phyloP scores from a whole-genome alignment of 2,113 vertebrate species.

The Strix aluco region DNA sequence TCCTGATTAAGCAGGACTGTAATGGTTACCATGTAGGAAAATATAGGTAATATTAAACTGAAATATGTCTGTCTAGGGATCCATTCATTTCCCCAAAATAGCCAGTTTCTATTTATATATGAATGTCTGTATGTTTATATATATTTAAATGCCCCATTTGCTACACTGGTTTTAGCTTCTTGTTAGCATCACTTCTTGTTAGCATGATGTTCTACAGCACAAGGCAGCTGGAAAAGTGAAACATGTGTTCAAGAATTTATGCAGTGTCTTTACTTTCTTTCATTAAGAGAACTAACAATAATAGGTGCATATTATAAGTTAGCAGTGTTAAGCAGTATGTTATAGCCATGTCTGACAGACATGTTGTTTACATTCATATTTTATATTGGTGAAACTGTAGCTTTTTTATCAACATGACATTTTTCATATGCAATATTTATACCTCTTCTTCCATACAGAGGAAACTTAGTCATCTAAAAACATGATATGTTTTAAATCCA shows the following conservation, averaged over 20 bases:
- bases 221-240: constrained; percentile 75
- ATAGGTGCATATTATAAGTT: constrained; percentile 70
- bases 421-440: constrained; percentile 72
- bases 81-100: constrained; percentile 72
- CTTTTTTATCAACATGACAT: constrained; percentile 68
- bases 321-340: constrained; percentile 72
- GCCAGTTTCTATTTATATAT: constrained; percentile 75
- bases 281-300: constrained; percentile 77
- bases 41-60: constrained; percentile 72
- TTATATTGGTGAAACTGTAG: constrained; percentile 64
- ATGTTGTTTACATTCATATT: constrained; percentile 74
- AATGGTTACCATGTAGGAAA: constrained; percentile 72
- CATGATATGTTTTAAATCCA: constrained; percentile 66
- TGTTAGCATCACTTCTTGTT: constrained; percentile 83
- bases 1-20: constrained; percentile 53
- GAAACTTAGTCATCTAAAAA: constrained; percentile 62
- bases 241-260: constrained; percentile 81
- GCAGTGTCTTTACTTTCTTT: constrained; percentile 80
- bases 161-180: constrained; percentile 80
- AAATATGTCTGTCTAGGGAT: constrained; percentile 77
- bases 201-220: constrained; percentile 80
- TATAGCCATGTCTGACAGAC: constrained; percentile 70
- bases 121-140: constrained; percentile 79
- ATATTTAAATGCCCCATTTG: constrained; percentile 81
- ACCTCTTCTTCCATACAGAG: constrained; percentile 41